phyloP scores from a whole-genome alignment of 2,888 invertebrate species.

The Dioctria linearis region DNA sequence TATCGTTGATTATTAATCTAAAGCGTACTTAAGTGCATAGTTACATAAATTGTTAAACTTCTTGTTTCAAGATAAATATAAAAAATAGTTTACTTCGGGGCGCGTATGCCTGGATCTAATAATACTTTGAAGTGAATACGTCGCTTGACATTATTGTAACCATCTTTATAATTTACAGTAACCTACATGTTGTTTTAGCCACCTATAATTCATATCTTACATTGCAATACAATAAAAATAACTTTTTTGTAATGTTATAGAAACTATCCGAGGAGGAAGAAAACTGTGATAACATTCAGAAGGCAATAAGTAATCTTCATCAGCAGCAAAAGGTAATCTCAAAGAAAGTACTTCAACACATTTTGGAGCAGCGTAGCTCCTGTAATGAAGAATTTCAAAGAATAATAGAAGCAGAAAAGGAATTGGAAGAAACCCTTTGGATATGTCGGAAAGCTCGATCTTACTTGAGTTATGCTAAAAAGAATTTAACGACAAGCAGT shows the following conservation, averaged over 20 bases:
- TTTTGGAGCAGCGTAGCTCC: conserved; percentile 90
- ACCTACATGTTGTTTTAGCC: too few relatives aligned
- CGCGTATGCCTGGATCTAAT: too few relatives aligned
- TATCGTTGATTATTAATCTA: too few relatives aligned
- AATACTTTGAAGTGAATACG: too few relatives aligned
- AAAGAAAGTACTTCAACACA: conserved; percentile 92
- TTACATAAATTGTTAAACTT: too few relatives aligned
- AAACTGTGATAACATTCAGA: conserved; percentile 66
- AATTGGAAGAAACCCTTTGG: conserved; percentile 79
- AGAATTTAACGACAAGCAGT: conserved; percentile 87
- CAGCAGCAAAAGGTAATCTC: conserved; percentile 81
- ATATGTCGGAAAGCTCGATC: conserved; percentile 82
- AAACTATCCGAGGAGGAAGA: conserved; percentile 67
- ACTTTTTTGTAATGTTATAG: conserved; percentile 58
- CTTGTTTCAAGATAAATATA: too few relatives aligned
- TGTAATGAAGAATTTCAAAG: conserved; percentile 89
- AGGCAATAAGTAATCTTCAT: conserved; percentile 66
- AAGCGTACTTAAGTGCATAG: too few relatives aligned
- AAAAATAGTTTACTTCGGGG: too few relatives aligned
- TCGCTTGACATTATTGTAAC: too few relatives aligned
- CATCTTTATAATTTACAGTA: too few relatives aligned
- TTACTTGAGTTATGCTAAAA: conserved; percentile 82
- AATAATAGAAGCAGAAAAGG: conserved; percentile 80
- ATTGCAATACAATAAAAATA: too few relatives aligned
- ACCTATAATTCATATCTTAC: too few relatives aligned